Evolutionary conservation across 2,113 vertebrate genomes (phyloP), one percentile per base, ranked within the genome.

Genomic region (Tyrannus savana): DNA sequence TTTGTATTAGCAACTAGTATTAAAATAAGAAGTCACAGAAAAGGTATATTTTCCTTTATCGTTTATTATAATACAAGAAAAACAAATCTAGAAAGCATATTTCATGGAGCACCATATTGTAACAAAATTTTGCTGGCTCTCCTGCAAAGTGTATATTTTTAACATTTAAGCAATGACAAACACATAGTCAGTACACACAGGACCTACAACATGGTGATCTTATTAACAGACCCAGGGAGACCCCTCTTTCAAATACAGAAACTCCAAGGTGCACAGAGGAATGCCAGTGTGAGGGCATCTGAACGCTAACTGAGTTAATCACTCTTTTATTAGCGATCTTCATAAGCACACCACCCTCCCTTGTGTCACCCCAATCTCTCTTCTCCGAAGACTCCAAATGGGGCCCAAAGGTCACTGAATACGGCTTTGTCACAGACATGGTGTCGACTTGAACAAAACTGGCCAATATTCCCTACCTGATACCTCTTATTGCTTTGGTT

Each of bases 321-420:
- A 93, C 98, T 98, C 98, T 98, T 98, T 98, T 95, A 52, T 97
- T 97, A 97, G 97, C 18, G 46, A 90, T 98, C 98, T 98, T 98
- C 98, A 98, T 98, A 93, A 67, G 56, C 97, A 98, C 98, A 97
- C 95, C 86, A 86, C 89, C 91, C 33, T 90, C 87, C 95, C 72
- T 67, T 44, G 67, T 50, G 60, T 59, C 95, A 97, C 96, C 96
- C 46, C 74, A 13, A 7, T 41, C 56, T 94, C 64, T 95, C 79
- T 59, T 60, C 85, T 85, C 52, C 59, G 89, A 97, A 46, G 68
- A 75, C 96, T 83, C 86, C 56, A 58, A 73, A 67, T 13, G 91
- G 93, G 94, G 94, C 79, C 39, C 67, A 66, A 90, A 86, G 50
- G 44, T 90, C 73, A 62, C 69, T 69, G 90, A 96, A 89, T 30